These are phyloP conservation scores for Neomorphus geoffroyi DNA, from an alignment of 2,797 vertebrate genomes.

Conservation along the genomic window DNA sequence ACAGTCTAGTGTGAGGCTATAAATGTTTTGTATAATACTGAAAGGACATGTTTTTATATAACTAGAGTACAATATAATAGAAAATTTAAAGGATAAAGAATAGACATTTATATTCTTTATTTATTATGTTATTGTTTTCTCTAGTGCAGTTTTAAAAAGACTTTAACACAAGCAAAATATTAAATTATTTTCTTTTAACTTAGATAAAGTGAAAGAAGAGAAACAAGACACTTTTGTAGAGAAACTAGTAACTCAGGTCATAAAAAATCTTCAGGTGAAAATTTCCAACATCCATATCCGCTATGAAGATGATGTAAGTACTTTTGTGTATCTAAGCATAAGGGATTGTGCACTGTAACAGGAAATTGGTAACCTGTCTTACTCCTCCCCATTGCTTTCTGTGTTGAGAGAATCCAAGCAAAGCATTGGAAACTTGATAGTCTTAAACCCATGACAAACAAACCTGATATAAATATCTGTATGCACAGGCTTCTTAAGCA, in stretches of 20 bases:
- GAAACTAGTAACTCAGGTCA: conserved; percentile 96
- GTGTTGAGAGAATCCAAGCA: neutral
- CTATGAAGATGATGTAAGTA: conserved; percentile 97
- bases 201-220: conserved; percentile 85
- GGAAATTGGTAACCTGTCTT: neutral
- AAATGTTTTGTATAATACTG: neutral
- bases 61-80: neutral
- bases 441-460: neutral
- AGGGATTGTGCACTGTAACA: neutral
- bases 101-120: no score
- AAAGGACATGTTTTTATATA: neutral
- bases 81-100: no score
- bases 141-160: neutral
- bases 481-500: neutral
- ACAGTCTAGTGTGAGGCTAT: neutral
- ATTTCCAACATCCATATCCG: conserved; percentile 96
- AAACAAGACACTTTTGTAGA: conserved; percentile 96
- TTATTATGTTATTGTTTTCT: neutral
- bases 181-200: neutral
- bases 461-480: neutral
- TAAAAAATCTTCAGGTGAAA: conserved; percentile 97
- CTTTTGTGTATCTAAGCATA: neutral
- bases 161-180: neutral
- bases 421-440: neutral
- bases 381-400: neutral